Evolutionary conservation across 2,113 vertebrate genomes (phyloP).

Genomic region (Heliornis fulica): DNA sequence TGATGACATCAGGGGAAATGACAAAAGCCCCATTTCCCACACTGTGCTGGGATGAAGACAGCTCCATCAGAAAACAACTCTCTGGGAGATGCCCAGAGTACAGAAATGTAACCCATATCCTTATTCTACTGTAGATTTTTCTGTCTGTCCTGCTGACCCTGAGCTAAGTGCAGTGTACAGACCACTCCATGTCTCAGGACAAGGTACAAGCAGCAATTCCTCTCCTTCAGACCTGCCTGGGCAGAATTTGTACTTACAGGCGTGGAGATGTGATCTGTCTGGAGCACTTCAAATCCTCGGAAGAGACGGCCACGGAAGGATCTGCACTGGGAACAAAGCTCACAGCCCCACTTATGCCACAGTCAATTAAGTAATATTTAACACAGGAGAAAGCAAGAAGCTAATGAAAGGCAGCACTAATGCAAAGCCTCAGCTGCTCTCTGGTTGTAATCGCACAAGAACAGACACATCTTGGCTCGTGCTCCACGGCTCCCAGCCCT

Average conservation of each 20-base stretch:
- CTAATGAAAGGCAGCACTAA: constrained; percentile 39
- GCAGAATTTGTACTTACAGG: neutral
- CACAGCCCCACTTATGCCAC: neutral
- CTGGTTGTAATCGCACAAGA: neutral
- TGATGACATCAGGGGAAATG: neutral
- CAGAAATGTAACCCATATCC: neutral
- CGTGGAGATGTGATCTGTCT: fast-evolving
- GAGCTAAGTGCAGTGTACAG: too few species aligned
- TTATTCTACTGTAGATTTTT: neutral
- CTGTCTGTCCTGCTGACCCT: neutral
- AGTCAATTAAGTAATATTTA: constrained; percentile 46
- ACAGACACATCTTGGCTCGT: neutral
- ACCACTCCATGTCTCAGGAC: neutral
- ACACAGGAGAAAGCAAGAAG: constrained; percentile 31
- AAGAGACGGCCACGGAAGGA: neutral
- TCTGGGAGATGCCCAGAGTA: neutral
- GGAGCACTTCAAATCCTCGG: neutral
- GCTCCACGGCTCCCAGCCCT: neutral
- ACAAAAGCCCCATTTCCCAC: neutral
- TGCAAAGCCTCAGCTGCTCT: constrained; percentile 15
- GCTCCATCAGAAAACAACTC: neutral
- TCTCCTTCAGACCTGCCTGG: neutral
- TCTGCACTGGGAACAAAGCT: neutral
- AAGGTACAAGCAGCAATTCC: neutral
- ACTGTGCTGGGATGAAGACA: neutral